These are phyloP conservation scores for Drosophila azteca DNA, from an alignment of 1,140 invertebrate genomes.

Conservation along the genomic window DNA sequence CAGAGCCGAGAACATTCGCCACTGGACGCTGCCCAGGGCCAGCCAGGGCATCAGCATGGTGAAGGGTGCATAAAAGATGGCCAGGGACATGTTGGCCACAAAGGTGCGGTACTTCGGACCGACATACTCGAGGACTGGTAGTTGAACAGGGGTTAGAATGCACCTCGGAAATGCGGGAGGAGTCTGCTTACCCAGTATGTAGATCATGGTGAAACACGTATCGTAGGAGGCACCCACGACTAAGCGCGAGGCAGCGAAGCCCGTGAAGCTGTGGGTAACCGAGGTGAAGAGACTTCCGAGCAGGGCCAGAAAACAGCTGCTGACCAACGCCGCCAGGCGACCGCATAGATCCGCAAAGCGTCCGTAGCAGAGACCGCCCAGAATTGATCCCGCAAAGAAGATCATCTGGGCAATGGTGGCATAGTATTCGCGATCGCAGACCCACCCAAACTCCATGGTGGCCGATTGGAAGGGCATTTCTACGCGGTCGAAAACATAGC, in stretches of 20 bases:
- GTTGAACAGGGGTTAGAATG: background rate
- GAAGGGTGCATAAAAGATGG: conserved; percentile 92
- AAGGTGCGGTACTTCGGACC: conserved; percentile 93
- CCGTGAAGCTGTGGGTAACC: conserved; percentile 87
- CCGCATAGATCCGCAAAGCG: conserved; percentile 92
- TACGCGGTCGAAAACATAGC: conserved; percentile 89
- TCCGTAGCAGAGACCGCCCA: conserved; percentile 92
- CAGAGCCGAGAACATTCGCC: conserved; percentile 88
- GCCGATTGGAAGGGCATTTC: conserved; percentile 90
- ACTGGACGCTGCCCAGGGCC: conserved; percentile 88
- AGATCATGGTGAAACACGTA: conserved; percentile 96
- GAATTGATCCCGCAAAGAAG: conserved; percentile 92
- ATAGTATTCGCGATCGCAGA: conserved; percentile 89
- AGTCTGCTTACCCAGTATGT: conserved; percentile 89
- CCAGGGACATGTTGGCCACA: conserved; percentile 93
- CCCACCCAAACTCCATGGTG: conserved; percentile 91
- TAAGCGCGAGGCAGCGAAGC: conserved; percentile 90
- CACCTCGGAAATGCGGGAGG: background rate
- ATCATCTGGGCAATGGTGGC: conserved; percentile 90
- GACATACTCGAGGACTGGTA: conserved; percentile 92
- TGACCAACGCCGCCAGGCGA: conserved; percentile 90
- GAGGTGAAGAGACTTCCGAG: conserved; percentile 89
- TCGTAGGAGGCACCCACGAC: conserved; percentile 93
- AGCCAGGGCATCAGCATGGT: conserved; percentile 91
- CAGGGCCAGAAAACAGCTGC: conserved; percentile 90